A percentile compares a stretch with the other conserved stretches of the same genome.
Conservation (phyloP, 30 jellyfish, hydroid and myxozoan genomes). For the Chironex yamaguchii region DNA sequence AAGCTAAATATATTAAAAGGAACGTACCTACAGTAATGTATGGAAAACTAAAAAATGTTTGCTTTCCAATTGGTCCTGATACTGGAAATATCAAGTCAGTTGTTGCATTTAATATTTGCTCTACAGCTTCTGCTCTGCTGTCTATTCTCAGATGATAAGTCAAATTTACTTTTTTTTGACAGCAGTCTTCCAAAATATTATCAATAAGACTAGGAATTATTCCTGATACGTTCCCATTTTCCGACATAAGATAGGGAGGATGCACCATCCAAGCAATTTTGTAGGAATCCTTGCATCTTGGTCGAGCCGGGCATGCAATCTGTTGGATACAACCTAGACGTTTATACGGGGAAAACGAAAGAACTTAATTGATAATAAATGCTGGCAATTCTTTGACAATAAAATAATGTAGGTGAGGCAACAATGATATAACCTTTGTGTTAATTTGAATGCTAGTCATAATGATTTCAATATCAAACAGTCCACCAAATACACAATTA, state of each 20-base stretch:
- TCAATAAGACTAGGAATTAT: background rate
- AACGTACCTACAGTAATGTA: background rate
- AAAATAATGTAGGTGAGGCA: too few species aligned
- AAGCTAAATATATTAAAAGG: too few species aligned
- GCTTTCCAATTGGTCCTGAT: background rate
- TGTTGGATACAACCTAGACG: too few species aligned
- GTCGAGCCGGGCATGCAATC: background rate
- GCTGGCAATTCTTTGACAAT: too few species aligned
- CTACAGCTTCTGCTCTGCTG: background rate
- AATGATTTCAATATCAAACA: too few species aligned
- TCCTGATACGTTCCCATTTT: background rate
- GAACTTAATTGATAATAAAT: too few species aligned
- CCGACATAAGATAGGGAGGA: background rate
- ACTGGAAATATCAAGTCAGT: background rate
- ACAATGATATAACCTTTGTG: too few species aligned
- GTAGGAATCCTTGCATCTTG: background rate
- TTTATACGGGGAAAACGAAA: too few species aligned
- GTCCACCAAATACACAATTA: too few species aligned
- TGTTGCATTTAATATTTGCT: background rate
- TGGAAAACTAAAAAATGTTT: background rate
- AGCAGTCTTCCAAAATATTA: background rate
- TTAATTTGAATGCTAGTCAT: too few species aligned
- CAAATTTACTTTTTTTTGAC: background rate
- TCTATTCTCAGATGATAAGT: background rate
- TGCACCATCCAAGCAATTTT: background rate